Conservation (phyloP, 2,888 invertebrate genomes). For the Mythimna ferrago region DNA sequence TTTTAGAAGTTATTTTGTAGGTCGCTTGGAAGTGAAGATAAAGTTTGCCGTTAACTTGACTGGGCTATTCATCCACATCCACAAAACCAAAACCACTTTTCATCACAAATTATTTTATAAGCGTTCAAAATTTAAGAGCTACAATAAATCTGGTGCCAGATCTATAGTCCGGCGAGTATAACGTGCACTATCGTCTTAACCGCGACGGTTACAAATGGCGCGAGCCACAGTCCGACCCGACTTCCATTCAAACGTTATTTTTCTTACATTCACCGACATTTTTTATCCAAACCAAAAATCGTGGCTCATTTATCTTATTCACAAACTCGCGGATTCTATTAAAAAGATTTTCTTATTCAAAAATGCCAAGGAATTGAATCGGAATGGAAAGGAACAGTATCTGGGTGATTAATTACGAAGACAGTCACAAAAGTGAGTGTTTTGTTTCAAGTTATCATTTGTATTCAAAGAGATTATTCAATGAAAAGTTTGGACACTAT, state of each 20-base stretch:
- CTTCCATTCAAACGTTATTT: slow-evolving; percentile 71
- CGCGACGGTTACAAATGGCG: slow-evolving; percentile 69
- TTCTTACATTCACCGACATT: slow-evolving; percentile 69
- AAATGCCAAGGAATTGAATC: slow-evolving; percentile 80
- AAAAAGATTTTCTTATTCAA: slow-evolving; percentile 81
- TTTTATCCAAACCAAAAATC: slow-evolving; percentile 74
- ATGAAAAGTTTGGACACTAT: slow-evolving; percentile 64
- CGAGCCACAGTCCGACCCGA: slow-evolving; percentile 60
- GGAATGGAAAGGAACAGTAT: slow-evolving; percentile 72
- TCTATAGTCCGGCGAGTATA: slow-evolving; percentile 40
- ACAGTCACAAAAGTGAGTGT: slow-evolving; percentile 71
- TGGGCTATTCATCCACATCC: too few species aligned
- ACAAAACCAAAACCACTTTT: slow-evolving; percentile 10
- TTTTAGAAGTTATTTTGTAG: too few species aligned
- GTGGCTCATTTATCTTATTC: slow-evolving; percentile 76
- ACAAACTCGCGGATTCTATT: slow-evolving; percentile 74
- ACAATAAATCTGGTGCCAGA: slow-evolving; percentile 46
- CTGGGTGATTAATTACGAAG: slow-evolving; percentile 78
- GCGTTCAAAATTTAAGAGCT: slow-evolving; percentile 41
- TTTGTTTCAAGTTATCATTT: slow-evolving; percentile 71
- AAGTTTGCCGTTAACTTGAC: slow-evolving; percentile 9
- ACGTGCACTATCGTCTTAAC: slow-evolving; percentile 55
- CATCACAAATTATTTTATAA: slow-evolving; percentile 28
- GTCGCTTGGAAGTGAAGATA: not conserved
- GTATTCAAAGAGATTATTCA: slow-evolving; percentile 67